These are phyloP conservation scores for Dryadula phaetusa DNA, from an alignment of 2,888 invertebrate species.

Conservation along the genomic window DNA sequence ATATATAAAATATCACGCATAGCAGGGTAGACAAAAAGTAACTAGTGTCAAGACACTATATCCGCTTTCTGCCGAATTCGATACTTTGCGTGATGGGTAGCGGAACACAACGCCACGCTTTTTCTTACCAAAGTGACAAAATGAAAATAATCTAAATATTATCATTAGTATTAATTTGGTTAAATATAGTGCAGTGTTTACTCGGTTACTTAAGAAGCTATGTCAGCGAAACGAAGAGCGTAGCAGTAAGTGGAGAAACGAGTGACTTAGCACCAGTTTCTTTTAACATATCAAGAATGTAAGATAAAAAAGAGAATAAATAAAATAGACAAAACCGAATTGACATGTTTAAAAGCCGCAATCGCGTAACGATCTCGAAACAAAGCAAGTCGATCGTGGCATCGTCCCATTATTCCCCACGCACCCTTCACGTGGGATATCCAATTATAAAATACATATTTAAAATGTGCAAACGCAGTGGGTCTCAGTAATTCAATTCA, in stretches of 20 bases:
- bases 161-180: no score
- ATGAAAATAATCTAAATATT: no score
- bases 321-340: slow-evolving; percentile 17
- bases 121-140: no score
- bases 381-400: slow-evolving; percentile 37
- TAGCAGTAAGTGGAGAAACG: not conserved
- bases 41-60: no score
- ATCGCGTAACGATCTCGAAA: slow-evolving; percentile 34
- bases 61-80: no score
- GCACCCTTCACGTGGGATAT: slow-evolving; percentile 47
- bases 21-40: no score
- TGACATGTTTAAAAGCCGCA: slow-evolving; percentile 27
- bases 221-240: no score
- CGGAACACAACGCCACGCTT: no score
- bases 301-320: not conserved
- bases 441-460: slow-evolving; percentile 74
- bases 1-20: no score
- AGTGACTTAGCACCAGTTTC: not conserved
- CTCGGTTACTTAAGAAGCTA: no score
- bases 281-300: not conserved
- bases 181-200: no score
- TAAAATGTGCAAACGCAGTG: slow-evolving; percentile 66
- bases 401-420: slow-evolving; percentile 38
- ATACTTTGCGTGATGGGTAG: no score
- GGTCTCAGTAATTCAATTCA: slow-evolving; percentile 73